Percentiles rank a stretch among this genome's conserved stretches.
Conservation (phyloP, 2,113 vertebrate species). For the Machaerirhynchus nigripectus region DNA sequence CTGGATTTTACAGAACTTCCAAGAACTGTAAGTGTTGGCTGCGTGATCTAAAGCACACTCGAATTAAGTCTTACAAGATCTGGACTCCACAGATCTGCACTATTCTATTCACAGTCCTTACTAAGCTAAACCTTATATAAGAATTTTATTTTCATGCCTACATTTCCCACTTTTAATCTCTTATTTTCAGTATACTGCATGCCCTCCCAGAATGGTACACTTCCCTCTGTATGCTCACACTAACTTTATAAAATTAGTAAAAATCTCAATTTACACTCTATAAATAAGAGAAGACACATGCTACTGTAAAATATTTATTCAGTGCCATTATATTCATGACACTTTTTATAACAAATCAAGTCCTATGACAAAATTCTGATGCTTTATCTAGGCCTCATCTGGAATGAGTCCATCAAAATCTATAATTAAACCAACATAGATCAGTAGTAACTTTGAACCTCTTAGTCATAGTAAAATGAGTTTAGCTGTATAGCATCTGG, state of each 20-base stretch:
- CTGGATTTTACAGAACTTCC: not conserved
- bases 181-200: not conserved
- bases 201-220: not conserved
- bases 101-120: not conserved
- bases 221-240: not conserved
- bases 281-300: not conserved
- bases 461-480: slow-evolving; percentile 41
- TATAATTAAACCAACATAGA: slow-evolving; percentile 41
- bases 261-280: not conserved
- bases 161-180: not conserved
- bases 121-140: not conserved
- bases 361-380: slow-evolving; percentile 18
- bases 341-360: slow-evolving; percentile 3
- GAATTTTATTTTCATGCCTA: not conserved
- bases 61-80: not conserved
- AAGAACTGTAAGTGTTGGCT: not conserved
- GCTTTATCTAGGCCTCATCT: slow-evolving; percentile 17
- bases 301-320: slow-evolving; percentile 32
- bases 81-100: not conserved
- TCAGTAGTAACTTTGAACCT: not conserved
- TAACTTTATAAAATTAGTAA: not conserved
- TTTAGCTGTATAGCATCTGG: slow-evolving; percentile 21
- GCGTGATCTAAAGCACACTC: not conserved
- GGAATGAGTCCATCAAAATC: slow-evolving; percentile 29
- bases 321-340: slow-evolving; percentile 7